Percentiles rank a stretch among this genome's conserved stretches.
Conservation (phyloP, 2,113 vertebrate genomes). For the Megalops atlanticus region DNA sequence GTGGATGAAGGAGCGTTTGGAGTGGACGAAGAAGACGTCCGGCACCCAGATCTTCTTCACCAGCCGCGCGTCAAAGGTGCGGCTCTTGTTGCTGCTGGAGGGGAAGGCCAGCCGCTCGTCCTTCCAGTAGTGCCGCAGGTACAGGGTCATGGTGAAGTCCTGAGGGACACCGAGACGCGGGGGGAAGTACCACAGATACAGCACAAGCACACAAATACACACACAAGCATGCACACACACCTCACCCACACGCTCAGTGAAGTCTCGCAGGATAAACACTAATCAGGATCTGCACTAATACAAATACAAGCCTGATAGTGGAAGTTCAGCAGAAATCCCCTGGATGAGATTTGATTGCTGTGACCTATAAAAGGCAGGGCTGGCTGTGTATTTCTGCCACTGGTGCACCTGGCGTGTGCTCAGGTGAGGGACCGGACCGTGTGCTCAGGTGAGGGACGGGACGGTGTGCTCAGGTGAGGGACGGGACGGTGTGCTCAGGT, state of each 20-base stretch:
- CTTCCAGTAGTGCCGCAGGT: conserved; percentile 95
- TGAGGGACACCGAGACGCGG: conserved; percentile 52
- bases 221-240: conserved; percentile 4
- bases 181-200: conserved; percentile 37
- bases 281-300: no score
- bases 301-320: no score
- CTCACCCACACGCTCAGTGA: neutral
- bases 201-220: conserved; percentile 14
- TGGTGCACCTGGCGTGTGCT: no score
- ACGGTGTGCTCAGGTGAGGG: no score
- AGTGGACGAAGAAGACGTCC: conserved; percentile 91
- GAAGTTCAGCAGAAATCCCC: no score
- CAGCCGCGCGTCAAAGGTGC: conserved; percentile 87
- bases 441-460: no score
- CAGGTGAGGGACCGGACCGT: no score
- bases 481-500: no score
- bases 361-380: no score
- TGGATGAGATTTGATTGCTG: no score
- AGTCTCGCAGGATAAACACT: no score
- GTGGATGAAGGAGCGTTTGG: conserved; percentile 91
- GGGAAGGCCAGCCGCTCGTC: conserved; percentile 88
- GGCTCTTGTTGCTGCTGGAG: conserved; percentile 83
- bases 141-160: conserved; percentile 95
- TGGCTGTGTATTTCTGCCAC: no score
- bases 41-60: conserved; percentile 94